Percentiles rank a stretch among this genome's conserved stretches.
Conservation (phyloP, 1,140 invertebrate species). For the Matsumurasca onukii region DNA sequence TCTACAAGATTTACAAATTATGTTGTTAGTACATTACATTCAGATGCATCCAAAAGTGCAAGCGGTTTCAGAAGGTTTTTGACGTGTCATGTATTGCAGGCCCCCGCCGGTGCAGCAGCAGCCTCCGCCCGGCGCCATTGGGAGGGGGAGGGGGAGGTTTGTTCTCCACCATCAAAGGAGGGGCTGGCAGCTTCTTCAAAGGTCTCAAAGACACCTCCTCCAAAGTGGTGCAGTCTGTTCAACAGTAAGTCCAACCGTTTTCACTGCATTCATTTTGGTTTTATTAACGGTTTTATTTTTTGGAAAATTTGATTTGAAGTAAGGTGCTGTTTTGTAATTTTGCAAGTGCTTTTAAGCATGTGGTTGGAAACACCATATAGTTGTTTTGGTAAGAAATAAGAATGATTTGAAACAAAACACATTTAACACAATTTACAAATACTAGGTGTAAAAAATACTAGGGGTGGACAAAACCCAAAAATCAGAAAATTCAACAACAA, state of each 20-base stretch:
- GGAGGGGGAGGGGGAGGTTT: conserved; percentile 55
- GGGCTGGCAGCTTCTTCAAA: conserved; percentile 84
- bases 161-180: conserved; percentile 80
- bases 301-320: background rate
- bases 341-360: no score
- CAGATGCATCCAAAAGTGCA: no score
- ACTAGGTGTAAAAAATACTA: no score
- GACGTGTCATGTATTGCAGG: conserved; percentile 22
- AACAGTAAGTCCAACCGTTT: conserved; percentile 67
- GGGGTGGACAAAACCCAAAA: no score
- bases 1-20: no score
- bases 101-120: conserved; percentile 12
- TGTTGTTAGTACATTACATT: no score
- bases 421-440: no score
- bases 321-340: background rate
- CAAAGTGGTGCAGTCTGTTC: conserved; percentile 95
- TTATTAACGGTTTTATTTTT: background rate
- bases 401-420: no score
- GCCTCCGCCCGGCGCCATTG: background rate
- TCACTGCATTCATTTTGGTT: background rate
- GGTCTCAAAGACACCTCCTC: conserved; percentile 95
- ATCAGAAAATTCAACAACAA: no score
- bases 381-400: no score
- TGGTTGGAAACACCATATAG: no score
- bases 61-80: no score